Evolutionary conservation across 2,113 vertebrate species (phyloP), one percentile per base, ranked within the genome.

Genomic region (Dipodomys merriami): DNA sequence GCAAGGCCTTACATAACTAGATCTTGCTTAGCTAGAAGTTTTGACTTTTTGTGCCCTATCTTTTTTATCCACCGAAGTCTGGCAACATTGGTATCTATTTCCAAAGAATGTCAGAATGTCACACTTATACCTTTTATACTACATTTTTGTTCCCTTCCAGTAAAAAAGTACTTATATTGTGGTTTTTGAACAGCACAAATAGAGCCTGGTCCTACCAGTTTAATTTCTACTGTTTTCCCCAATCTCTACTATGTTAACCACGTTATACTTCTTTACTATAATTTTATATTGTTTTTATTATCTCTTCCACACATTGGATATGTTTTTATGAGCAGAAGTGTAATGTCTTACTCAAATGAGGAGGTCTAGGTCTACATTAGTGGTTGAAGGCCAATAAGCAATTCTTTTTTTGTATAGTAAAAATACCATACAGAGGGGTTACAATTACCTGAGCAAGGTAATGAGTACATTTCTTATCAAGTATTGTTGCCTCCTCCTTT

Each of bases 251-350:
- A 39, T 39, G 39, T 39, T 39, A 39, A 39, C 62, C 16, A 22
- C 30, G 18, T 33, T 71, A 53, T 30, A 6, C 13, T 71, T 10
- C 71, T 64, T 68, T 64, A 73, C 62, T 29, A 2, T 53, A 91
- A 91, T 46, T 90, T 72, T 71, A 39, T 11, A n/a, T 57, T 16
- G 68, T 85, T 71, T 69, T 65, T 69, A 88, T 95, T 71, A 11
- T 15, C 27, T 74, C n/a, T 30, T 3, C 5, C 19, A 74, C 2
- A 53, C 30, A n/a, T 19, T 74, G 5, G 12, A 68, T 78, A 49
- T 19, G 10, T 60, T 87, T 90, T 6, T 23, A 90, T n/a, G 78
- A 78, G 19, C 23, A 68, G 23, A 35, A 53, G 4, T 73, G 2
- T 71, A 39, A 12, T 27, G 15, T 83, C 15, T 77, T 60, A 44